Conservation (phyloP, 2,888 invertebrate genomes). For the Philopedon plagiatum region DNA sequence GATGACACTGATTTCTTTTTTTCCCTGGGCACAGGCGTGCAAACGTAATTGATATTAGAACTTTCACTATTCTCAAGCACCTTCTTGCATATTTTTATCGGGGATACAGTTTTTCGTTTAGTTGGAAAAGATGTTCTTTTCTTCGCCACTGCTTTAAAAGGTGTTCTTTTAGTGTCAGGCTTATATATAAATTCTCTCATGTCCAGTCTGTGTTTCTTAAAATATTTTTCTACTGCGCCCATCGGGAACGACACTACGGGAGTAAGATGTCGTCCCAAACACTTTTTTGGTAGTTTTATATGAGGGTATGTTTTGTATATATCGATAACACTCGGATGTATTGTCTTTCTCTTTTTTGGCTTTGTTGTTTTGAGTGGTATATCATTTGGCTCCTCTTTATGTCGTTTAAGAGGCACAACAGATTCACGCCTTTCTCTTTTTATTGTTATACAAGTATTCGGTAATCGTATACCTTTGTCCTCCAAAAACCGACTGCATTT, state of each 20-base stretch:
- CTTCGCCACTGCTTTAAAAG: constrained; percentile 16
- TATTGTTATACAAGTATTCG: constrained; percentile 38
- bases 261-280: constrained; percentile 45
- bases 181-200: constrained; percentile 37
- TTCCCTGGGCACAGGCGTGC: not conserved
- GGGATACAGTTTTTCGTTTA: constrained; percentile 21
- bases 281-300: constrained; percentile 52
- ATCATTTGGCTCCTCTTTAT: constrained; percentile 15
- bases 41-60: constrained; percentile 6
- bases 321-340: constrained; percentile 52
- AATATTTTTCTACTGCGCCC: constrained; percentile 55
- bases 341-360: not conserved
- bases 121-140: constrained; percentile 20
- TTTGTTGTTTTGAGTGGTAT: not conserved
- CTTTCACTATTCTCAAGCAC: constrained; percentile 2
- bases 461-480: constrained; percentile 36
- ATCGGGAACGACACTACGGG: constrained; percentile 53
- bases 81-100: constrained; percentile 32
- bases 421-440: constrained; percentile 26
- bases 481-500: constrained; percentile 39
- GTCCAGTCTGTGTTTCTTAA: constrained; percentile 25
- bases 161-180: not conserved
- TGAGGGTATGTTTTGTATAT: constrained; percentile 51
- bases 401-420: not conserved
- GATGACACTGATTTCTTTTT: constrained; percentile 13